phyloP scores from a whole-genome alignment of 2,888 invertebrate species.

The Apamea sordens region DNA sequence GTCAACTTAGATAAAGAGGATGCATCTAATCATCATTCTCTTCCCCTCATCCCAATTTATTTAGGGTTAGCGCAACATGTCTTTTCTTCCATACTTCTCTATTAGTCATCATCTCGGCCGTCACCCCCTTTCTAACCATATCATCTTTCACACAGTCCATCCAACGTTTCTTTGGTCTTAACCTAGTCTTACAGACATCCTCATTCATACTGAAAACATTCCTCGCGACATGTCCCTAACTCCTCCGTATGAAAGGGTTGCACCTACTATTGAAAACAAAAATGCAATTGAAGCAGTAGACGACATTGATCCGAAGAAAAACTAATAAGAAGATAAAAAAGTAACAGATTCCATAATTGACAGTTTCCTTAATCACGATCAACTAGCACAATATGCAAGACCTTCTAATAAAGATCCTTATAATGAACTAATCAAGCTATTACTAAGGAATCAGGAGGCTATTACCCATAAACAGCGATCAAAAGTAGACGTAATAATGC shows the following conservation, averaged over 20 bases:
- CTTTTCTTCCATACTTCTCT: neutral
- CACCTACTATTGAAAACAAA: neutral
- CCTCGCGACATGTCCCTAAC: neutral
- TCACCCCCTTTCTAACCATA: neutral
- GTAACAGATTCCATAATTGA: neutral
- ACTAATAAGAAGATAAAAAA: neutral
- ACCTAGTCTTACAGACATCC: neutral
- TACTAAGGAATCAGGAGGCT: slow-evolving; percentile 26
- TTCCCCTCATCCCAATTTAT: too few species aligned
- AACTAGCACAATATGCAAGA: neutral
- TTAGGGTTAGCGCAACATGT: too few species aligned
- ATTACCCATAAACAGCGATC: slow-evolving; percentile 21
- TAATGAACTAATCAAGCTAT: slow-evolving; percentile 11
- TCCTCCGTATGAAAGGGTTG: too few species aligned
- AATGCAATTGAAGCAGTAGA: neutral
- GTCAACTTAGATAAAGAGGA: neutral
- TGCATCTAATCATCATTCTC: too few species aligned
- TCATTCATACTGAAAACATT: neutral
- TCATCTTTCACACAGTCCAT: neutral
- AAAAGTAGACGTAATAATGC: slow-evolving; percentile 8
- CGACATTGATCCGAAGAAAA: neutral
- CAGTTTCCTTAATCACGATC: neutral
- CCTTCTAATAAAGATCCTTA: neutral
- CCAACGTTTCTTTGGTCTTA: neutral
- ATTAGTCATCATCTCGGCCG: too few species aligned